Percentiles rank a stretch among this genome's conserved stretches.
These are phyloP conservation scores for Arizona elegans DNA, from an alignment of 2,113 vertebrate species.

Conservation along the genomic window DNA sequence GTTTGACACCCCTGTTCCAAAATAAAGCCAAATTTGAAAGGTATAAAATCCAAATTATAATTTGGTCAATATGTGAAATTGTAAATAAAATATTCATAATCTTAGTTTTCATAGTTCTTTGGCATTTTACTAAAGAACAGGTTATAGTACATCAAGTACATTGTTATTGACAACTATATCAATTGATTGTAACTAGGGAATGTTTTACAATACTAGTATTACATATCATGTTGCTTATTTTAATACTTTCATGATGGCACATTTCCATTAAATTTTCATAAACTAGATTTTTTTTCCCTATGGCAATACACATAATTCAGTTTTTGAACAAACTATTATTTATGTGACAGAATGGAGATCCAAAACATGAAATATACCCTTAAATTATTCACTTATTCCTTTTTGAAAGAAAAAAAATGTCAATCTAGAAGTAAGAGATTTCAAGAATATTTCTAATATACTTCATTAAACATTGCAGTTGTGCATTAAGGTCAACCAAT, in stretches of 20 bases:
- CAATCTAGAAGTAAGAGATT: constrained; percentile 69
- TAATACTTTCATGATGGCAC: background rate
- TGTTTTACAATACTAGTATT: background rate
- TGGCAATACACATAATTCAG: constrained; percentile 50
- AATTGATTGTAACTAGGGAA: too few relatives aligned
- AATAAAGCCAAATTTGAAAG: background rate
- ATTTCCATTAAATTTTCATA: constrained; percentile 21
- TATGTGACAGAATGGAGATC: constrained; percentile 66
- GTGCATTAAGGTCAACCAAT: constrained; percentile 71
- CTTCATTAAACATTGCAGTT: constrained; percentile 70
- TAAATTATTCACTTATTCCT: constrained; percentile 72
- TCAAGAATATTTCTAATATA: constrained; percentile 57
- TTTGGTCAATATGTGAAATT: background rate
- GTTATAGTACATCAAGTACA: background rate
- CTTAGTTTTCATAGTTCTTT: background rate
- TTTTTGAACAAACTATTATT: constrained; percentile 66
- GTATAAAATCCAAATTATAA: background rate
- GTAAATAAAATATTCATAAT: background rate
- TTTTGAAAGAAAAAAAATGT: constrained; percentile 63
- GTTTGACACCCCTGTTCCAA: background rate
- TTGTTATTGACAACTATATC: background rate
- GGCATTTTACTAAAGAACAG: background rate
- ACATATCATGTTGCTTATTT: background rate
- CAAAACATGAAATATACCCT: constrained; percentile 68
- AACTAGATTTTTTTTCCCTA: constrained; percentile 37